Evolutionary conservation across 64 coral and sea anemone genomes (phyloP), one percentile per base, ranked within the genome.

Genomic region (Acropora tenuis): DNA sequence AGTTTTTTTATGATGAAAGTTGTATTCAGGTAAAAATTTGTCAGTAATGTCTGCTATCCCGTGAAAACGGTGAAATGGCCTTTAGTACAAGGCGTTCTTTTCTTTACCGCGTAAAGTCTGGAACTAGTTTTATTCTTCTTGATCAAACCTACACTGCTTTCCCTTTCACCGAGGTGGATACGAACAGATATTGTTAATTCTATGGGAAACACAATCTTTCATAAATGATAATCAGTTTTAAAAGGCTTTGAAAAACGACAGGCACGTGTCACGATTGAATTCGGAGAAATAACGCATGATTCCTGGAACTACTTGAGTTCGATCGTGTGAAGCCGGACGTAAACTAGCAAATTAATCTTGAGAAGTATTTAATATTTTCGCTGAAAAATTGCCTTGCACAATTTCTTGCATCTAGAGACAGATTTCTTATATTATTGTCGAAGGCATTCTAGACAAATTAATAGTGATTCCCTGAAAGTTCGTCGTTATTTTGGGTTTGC

Each of bases 21-120:
- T 48, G 16, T n/a, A 72, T 85, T 15, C 61, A 71, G 15, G 45
- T 49, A 18, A 19, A 46, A 49, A 11, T 18, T 40, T 2, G 4
- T 67, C 8, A 13, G 12, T 3, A 3, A 10, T 43, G 41, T 41
- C 47, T 13, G 41, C 43, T 67, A 16, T 5, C 45, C 1, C 7
- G 11, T 8, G n/a, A 47, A 67, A 47, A 7, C 41, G 41, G 2
- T 13, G 17, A 10, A 72, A 71, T 19, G 6, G 5, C 82, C 6
- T 40, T 85, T 78, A 48, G 17, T 4, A 20, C 60, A 43, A 85
- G 82, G 82, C 82, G 82, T 72, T 10, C 1, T 71, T 85, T 71
- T 72, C 75, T 8, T 6, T 30, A 12, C 82, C 82, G 63, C 82
- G 82, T 71, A 46, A 65, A 72, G 82, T 41, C 82, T 85, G 82